Evolutionary conservation across 2,888 invertebrate species (phyloP).

Genomic region (Diachrysia chrysitis): DNA sequence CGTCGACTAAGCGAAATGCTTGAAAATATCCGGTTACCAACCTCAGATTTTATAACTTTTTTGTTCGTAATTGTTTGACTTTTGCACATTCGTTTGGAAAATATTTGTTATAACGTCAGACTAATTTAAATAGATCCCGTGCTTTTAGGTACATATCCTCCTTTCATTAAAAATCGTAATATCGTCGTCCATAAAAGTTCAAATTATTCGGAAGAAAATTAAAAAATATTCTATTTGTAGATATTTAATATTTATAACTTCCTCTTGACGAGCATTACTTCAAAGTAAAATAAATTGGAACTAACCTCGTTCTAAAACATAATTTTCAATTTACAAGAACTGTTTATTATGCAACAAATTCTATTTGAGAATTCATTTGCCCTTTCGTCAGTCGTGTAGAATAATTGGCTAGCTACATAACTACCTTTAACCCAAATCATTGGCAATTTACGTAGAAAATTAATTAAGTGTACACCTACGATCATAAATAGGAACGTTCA

Average conservation of each 20-base stretch:
- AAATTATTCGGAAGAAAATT: neutral
- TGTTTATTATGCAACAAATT: constrained; percentile 33
- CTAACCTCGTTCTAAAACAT: constrained; percentile 22
- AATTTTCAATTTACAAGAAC: constrained; percentile 24
- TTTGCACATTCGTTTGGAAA: neutral
- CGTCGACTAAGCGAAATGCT: neutral
- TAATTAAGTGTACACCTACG: constrained; percentile 26
- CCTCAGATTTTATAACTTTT: constrained; percentile 1
- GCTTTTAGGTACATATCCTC: too few relatives aligned
- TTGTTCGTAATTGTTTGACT: neutral
- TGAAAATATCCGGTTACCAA: too few relatives aligned
- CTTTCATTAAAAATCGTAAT: too few relatives aligned
- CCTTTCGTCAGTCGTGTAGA: neutral
- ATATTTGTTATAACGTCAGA: neutral
- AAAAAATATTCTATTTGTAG: neutral
- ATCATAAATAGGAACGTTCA: constrained; percentile 21
- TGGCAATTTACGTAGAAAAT: constrained; percentile 25
- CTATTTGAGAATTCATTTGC: constrained; percentile 27
- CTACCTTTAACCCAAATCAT: constrained; percentile 26
- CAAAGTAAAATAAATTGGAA: constrained; percentile 39
- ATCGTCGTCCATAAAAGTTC: too few relatives aligned
- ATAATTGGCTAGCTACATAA: neutral
- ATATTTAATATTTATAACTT: neutral
- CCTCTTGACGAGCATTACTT: constrained; percentile 8
- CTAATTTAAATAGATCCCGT: neutral